Base-by-base conservation (phyloP, 2,888 invertebrate genomes). In the Serripes groenlandicus region DNA sequence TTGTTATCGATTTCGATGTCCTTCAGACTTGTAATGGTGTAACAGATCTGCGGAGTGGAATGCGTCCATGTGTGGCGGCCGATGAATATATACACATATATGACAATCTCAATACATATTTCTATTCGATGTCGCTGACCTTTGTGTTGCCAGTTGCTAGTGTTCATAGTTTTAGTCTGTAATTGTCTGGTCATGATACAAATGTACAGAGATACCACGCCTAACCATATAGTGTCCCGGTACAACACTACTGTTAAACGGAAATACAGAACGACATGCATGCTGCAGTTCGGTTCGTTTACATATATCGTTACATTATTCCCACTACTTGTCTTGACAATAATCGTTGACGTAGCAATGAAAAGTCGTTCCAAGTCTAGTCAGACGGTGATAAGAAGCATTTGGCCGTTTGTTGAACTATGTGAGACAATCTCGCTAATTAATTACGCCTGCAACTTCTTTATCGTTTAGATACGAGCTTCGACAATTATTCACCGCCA, bases 91-190 rank as follows among this genome's bases (percentile, higher is more conserved):
- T 83, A 28, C 28, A 79, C 35, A 60, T 92, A 11, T 93, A 78
- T 52, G 58, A 82, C 0, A 91, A 83, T 56, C 75, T 86, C 32
- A 73, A 84, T 34, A 75, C 84, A n/a, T 86, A 86, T 66, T 84
- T 93, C 42, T 93, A 93, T 81, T 91, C 93, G 83, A 86, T 92
- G 75, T 83, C 88, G 23, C 86, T 93, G 15, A 89, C 90, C 35
- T 94, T 92, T 84, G 80, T 89, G 21, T 73, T 92, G 3, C 94
- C 94, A 1, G 89, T 73, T 92, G 3, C 94, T 93, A 1, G 89
- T 91, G 5, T 37, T 85, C 28, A 81, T 92, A 21, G 92, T 92
- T 32, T 85, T 93, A 23, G 68, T 89, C 52, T 91, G 91, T 78
- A 93, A 93, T 86, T 77, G 90, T 66, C 80, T 90, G 56, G 92